Evolutionary conservation across 2,797 vertebrate genomes (phyloP), one percentile per base, ranked within the genome.

Genomic region (Phoeniculus purpureus): DNA sequence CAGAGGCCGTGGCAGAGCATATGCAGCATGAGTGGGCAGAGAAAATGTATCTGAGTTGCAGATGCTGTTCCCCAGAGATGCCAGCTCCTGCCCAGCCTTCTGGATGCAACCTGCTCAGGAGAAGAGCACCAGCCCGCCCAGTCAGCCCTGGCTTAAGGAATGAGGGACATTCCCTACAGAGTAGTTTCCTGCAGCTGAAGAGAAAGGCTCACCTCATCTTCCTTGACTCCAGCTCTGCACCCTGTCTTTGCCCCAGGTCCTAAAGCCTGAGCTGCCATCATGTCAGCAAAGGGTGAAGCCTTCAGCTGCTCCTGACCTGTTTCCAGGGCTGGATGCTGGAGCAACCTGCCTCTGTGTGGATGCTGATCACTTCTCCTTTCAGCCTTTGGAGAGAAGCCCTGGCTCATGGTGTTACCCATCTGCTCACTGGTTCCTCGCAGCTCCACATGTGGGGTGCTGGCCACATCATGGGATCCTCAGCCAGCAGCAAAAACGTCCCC

Each of bases 121-220:
- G 43, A 43, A 15, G 43, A 43, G 43, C 43, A 43, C 58, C 10
- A 7, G 14, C 3, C 2, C 12, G n/a, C 5, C 27, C 6, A 18
- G 72, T 34, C 81, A 91, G 59, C 43, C 54, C 64, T 72, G 37
- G 47, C 86, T 80, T 34, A 18, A 71, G 92, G 5, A 2, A 11
- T 9, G 61, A 90, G 40, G 45, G 64, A 80, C 17, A 31, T 73
- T 29, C 22, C 45, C 3, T 19, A 34, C 61, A 45, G 29, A 9
- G 17, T 79, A 60, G 40, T 66, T 91, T 90, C 60, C 74, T 92
- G 55, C 32, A 84, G 64, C 71, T 58, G 88, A 85, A 85, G 86
- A 89, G 54, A 43, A 93, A 93, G 55, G 80, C n/a, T 86, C 18
- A 19, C 25, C 20, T 7, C 26, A 51, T 89, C 75, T 77, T 64